Conservation (phyloP, 2,888 invertebrate genomes). For the Aricia artaxerxes region DNA sequence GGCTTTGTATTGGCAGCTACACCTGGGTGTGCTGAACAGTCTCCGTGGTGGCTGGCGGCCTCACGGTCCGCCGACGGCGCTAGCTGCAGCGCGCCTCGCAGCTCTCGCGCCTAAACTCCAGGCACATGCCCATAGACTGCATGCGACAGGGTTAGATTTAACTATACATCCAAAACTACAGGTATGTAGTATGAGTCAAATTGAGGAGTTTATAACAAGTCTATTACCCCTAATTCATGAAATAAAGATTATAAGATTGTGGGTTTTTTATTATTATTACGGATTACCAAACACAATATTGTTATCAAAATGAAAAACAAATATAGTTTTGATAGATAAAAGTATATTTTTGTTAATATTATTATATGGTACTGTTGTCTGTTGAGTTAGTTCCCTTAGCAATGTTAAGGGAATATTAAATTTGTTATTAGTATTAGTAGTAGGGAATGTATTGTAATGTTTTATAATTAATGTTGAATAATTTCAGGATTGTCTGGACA, state of each 20-base stretch:
- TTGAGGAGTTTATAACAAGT: background rate
- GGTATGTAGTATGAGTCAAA: constrained; percentile 47
- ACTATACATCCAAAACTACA: constrained; percentile 65
- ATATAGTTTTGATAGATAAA: background rate
- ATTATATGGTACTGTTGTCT: no score
- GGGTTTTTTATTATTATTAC: no score
- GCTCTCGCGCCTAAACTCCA: constrained; percentile 72
- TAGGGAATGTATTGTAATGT: background rate
- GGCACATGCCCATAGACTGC: constrained; percentile 60
- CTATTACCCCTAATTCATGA: background rate
- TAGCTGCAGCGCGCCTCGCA: constrained; percentile 83
- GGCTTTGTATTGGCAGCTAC: constrained; percentile 83
- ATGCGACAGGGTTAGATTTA: constrained; percentile 59
- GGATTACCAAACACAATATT: background rate
- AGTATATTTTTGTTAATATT: no score
- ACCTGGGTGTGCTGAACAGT: constrained; percentile 84
- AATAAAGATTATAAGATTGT: background rate
- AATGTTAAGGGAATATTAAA: no score
- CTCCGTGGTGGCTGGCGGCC: constrained; percentile 77
- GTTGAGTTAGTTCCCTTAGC: no score
- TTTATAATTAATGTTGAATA: background rate
- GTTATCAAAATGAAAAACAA: background rate
- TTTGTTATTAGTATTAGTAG: no score
- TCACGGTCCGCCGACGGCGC: constrained; percentile 79
- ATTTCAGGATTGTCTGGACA: constrained; percentile 84